phyloP scores from a whole-genome alignment of 1,140 invertebrate species.

The Drosophila auraria region DNA sequence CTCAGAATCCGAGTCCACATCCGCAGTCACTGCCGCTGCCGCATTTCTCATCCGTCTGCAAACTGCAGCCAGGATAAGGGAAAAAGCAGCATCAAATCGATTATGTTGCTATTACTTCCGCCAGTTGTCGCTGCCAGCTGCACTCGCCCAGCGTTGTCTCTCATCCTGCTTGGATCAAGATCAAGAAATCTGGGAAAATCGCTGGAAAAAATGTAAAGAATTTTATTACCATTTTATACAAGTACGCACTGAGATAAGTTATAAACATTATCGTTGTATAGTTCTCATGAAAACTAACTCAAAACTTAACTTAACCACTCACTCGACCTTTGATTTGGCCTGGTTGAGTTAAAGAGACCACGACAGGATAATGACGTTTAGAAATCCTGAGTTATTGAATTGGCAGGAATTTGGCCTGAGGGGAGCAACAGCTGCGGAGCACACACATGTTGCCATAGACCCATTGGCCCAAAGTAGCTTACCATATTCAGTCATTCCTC shows the following conservation, averaged over 20 bases:
- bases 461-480: background rate
- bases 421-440: conserved; percentile 23
- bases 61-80: conserved; percentile 56
- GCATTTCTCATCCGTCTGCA: conserved; percentile 60
- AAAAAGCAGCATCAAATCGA: conserved; percentile 69
- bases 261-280: background rate
- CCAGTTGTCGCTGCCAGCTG: conserved; percentile 74
- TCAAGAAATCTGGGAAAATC: conserved; percentile 6
- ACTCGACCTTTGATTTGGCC: background rate
- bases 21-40: conserved; percentile 20
- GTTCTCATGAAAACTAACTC: background rate
- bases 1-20: conserved; percentile 2
- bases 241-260: background rate
- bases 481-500: conserved; percentile 16
- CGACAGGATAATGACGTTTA: background rate
- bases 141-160: conserved; percentile 27
- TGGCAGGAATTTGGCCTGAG: background rate
- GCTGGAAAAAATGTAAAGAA: background rate
- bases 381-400: background rate
- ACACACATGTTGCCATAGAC: conserved; percentile 14
- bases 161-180: background rate
- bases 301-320: background rate
- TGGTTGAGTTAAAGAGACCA: background rate
- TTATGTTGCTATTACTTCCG: conserved; percentile 83
- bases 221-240: conserved; percentile 13